Evolutionary conservation across 2,113 vertebrate genomes (phyloP), one percentile per base, ranked within the genome.

Genomic region (Crotophaga sulcirostris): DNA sequence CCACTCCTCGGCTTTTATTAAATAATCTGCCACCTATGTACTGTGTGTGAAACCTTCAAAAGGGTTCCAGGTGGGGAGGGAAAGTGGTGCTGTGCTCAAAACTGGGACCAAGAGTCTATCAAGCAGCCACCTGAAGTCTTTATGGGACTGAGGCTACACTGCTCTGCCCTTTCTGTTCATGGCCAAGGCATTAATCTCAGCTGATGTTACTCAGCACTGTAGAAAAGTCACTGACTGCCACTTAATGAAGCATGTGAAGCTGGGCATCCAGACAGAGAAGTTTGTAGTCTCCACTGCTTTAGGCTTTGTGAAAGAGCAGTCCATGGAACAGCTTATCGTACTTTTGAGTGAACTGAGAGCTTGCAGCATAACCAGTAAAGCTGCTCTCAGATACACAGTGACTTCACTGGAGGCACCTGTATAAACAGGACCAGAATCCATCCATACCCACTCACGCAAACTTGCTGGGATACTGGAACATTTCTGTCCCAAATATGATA

Each of bases 381-480:
- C 56, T 60, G 40, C 15, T 55, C 33, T 73, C 49, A 54, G 67
- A 16, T 45, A 36, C 9, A 47, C 3, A 5, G 38, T 49, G 64
- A 47, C 38, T n/a, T 59, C 59, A 14, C 1, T 74, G 47, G 52
- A 19, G 16, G 63, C 20, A 28, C 23, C 18, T 34, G 11, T 67
- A 33, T 36, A 51, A 56, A 38, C 0, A 2, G 40, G 58, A 29
- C 20, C 36, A 44, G 54, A 81, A 74, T 34, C 49, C 21, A 25
- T 51, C 23, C 0, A 0, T 38, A 70, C 16, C 21, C 1, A 0
- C 40, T 19, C 24, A 10, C 24, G 7, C 1, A 5, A 82, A 45
- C 66, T 76, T 67, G 19, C 16, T 26, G 69, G 38, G 34, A 33
- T 54, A 19, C 13, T 36, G 23, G 29, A 83, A 83, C 21, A 13